Evolutionary conservation across 2,888 invertebrate species (phyloP).

Genomic region (Sarcophaga caerulescens): DNA sequence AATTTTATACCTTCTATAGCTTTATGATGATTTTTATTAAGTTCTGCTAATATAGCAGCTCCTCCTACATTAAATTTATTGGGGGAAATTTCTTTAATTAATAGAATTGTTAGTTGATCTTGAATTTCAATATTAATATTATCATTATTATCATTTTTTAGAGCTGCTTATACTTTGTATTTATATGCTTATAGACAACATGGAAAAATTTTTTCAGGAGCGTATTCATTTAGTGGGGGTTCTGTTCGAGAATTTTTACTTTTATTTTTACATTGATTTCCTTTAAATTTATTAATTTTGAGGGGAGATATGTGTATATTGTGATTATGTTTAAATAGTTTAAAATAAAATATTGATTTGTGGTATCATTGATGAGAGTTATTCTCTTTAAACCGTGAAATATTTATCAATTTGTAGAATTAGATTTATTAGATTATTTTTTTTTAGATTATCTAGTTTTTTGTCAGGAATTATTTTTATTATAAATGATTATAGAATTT

Average conservation of each 20-base stretch:
- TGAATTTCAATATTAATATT: conserved; percentile 82
- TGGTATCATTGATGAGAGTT: conserved; percentile 84
- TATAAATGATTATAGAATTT: conserved; percentile 81
- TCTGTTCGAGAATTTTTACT: conserved; percentile 84
- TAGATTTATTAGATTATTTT: conserved; percentile 82
- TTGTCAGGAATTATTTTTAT: conserved; percentile 81
- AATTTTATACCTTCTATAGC: conserved; percentile 83
- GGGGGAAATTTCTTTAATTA: conserved; percentile 85
- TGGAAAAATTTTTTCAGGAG: conserved; percentile 82
- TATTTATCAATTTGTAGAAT: conserved; percentile 83
- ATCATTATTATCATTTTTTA: conserved; percentile 85
- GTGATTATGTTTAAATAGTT: conserved; percentile 85
- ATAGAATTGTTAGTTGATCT: conserved; percentile 83
- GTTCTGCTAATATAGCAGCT: conserved; percentile 85
- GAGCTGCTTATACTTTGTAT: conserved; percentile 85
- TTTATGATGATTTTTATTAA: conserved; percentile 86
- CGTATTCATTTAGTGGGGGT: conserved; percentile 82
- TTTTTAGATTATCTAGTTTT: conserved; percentile 80
- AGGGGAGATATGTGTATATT: conserved; percentile 82
- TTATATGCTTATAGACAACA: conserved; percentile 85
- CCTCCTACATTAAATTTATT: conserved; percentile 87
- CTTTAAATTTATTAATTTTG: conserved; percentile 85
- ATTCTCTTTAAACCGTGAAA: conserved; percentile 82
- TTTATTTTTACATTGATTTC: conserved; percentile 85
- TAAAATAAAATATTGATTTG: conserved; percentile 87